Conservation (phyloP, 2,113 vertebrate species). For the Podocnemis expansa region DNA sequence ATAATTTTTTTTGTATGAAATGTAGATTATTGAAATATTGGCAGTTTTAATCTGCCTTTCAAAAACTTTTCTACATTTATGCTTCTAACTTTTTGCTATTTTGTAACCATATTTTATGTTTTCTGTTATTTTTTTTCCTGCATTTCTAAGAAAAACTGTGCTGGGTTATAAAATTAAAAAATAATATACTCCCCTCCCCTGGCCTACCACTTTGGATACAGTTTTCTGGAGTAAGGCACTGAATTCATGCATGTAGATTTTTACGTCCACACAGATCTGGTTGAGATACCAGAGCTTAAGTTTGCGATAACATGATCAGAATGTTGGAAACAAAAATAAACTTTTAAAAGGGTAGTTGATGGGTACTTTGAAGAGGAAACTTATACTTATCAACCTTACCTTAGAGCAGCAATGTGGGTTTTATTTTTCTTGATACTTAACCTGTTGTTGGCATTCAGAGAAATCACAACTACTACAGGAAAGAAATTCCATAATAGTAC, state of each 20-base stretch:
- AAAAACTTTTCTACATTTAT: not conserved
- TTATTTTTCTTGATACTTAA: not conserved
- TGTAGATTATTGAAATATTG: not conserved
- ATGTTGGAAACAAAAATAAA: not conserved
- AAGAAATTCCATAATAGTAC: not conserved
- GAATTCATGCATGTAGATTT: not conserved
- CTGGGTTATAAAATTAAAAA: not conserved
- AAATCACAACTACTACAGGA: not conserved
- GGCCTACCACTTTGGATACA: not conserved
- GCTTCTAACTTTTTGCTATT: not conserved
- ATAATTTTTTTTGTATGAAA: not conserved
- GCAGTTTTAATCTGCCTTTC: not conserved
- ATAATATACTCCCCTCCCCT: not conserved
- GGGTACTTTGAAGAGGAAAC: not conserved
- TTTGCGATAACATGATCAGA: not conserved
- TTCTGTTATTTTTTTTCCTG: not conserved
- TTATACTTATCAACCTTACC: not conserved
- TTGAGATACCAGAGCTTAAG: not conserved
- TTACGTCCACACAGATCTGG: fast-evolving
- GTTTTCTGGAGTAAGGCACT: fast-evolving
- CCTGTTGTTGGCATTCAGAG: not conserved
- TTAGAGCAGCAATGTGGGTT: not conserved
- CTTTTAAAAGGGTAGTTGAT: not conserved
- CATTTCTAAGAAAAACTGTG: not conserved
- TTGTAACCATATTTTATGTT: not conserved